Evolutionary conservation across 2,113 vertebrate species (phyloP).

Genomic region (Gymnogyps californianus): DNA sequence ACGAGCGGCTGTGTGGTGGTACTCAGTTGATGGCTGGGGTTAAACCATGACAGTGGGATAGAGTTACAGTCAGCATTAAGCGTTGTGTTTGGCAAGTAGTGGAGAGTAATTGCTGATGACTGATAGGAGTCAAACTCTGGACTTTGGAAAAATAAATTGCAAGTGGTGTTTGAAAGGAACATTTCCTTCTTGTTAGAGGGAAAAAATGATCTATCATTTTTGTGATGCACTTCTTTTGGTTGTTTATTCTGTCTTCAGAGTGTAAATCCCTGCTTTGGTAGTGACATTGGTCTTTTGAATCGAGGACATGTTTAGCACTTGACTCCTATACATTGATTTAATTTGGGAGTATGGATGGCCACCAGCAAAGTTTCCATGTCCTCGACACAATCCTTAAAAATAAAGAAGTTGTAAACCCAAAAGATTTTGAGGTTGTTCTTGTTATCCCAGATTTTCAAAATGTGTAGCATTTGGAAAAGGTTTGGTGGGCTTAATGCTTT

Average conservation of each 20-base stretch:
- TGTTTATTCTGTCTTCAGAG: background rate
- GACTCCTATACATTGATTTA: background rate
- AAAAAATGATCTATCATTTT: background rate
- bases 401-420: background rate
- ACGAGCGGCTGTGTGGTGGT: too few species aligned
- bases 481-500: background rate
- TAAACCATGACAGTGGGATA: background rate
- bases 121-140: background rate
- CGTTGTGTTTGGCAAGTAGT: background rate
- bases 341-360: background rate
- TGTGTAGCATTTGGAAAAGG: background rate
- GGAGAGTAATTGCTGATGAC: background rate
- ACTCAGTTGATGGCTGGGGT: too few species aligned
- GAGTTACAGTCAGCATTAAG: background rate
- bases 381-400: background rate
- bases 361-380: background rate
- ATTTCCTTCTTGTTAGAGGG: background rate
- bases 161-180: background rate
- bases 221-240: background rate
- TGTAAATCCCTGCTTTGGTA: background rate
- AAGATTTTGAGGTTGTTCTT: background rate
- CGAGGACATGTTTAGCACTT: background rate
- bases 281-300: background rate
- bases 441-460: background rate
- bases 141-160: background rate